Percentiles rank a stretch among this genome's conserved stretches.
Conservation (phyloP, 2,888 invertebrate genomes). For the Microctonus brassicae region DNA sequence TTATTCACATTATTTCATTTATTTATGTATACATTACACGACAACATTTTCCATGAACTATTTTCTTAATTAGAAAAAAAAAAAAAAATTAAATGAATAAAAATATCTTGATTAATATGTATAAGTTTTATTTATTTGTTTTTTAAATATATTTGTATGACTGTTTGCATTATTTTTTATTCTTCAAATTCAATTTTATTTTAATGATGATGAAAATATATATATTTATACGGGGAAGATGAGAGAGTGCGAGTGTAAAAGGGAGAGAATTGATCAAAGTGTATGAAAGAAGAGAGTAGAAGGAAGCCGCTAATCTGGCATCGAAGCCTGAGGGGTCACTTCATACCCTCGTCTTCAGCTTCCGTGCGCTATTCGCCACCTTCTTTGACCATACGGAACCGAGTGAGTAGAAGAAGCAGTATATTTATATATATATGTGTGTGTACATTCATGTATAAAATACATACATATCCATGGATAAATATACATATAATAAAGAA, state of each 20-base stretch:
- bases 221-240: not conserved
- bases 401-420: not conserved
- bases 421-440: constrained; percentile 17
- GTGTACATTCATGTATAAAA: constrained; percentile 9
- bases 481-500: too few species aligned
- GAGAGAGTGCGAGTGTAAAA: not conserved
- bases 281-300: constrained; percentile 31
- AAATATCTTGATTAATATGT: too few species aligned
- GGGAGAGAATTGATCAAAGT: constrained; percentile 2
- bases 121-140: not conserved
- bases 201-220: not conserved
- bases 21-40: constrained; percentile 21
- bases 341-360: constrained; percentile 44
- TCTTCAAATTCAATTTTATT: not conserved
- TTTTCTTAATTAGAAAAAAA: not conserved
- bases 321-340: constrained; percentile 57
- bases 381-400: not conserved
- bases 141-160: too few species aligned
- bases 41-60: constrained; percentile 11
- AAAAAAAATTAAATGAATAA: not conserved
- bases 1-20: constrained; percentile 37
- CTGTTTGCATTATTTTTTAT: not conserved
- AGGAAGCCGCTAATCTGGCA: constrained; percentile 58
- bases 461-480: too few species aligned
- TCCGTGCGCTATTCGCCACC: constrained; percentile 39